phyloP scores from a whole-genome alignment of 2,113 vertebrate species.

The Hiodon alosoides region DNA sequence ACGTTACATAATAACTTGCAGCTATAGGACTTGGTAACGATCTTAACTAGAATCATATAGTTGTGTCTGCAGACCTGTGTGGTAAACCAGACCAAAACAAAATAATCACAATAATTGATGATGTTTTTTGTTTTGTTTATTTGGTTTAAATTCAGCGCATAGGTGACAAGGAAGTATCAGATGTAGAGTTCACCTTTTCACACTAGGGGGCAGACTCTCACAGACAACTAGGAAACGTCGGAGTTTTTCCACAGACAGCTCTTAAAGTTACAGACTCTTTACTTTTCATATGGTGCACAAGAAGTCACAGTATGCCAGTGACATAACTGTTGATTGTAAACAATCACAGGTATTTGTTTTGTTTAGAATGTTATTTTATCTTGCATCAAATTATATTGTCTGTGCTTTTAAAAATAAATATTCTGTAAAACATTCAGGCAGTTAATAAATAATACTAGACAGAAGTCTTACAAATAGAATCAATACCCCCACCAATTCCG shows the following conservation, averaged over 20 bases:
- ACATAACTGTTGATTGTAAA: background rate
- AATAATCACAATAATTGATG: no score
- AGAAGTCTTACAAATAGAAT: background rate
- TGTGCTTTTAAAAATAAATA: background rate
- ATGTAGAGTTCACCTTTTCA: conserved; percentile 17
- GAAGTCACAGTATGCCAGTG: no score
- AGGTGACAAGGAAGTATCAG: background rate
- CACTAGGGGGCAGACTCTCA: conserved; percentile 43
- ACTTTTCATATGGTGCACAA: background rate
- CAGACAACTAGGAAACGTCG: conserved; percentile 2
- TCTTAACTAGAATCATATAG: background rate
- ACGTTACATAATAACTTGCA: background rate
- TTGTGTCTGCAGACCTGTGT: no score
- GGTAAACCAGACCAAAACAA: no score
- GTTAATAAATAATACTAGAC: background rate
- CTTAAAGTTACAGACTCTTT: background rate
- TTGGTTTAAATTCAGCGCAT: no score
- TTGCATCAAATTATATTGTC: background rate
- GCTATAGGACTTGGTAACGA: background rate
- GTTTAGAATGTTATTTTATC: background rate
- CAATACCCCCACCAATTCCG: background rate
- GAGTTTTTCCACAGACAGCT: background rate
- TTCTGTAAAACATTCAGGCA: background rate
- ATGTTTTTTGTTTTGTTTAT: no score
- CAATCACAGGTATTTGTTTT: background rate